These are phyloP conservation scores for human (Homo sapiens) DNA, from an alignment of 2,113 vertebrate species.

Conservation along the genomic window DNA sequence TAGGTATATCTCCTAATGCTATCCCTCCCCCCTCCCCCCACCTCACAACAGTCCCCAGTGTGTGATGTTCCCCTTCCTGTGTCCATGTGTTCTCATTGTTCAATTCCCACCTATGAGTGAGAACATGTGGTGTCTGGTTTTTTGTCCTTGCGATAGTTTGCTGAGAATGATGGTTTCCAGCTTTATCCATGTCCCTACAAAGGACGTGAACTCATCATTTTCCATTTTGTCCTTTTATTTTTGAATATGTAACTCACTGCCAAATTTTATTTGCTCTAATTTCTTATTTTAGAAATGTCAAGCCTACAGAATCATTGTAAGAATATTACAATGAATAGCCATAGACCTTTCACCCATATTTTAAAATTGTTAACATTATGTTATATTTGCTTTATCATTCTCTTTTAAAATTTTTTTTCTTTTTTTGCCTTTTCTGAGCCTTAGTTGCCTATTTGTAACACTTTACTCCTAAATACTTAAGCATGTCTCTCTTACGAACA, in stretches of 20 bases:
- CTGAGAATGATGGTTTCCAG: too few species aligned
- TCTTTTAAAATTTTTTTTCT: not conserved
- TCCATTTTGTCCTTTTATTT: not conserved
- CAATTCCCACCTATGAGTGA: too few species aligned
- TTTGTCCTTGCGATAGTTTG: too few species aligned
- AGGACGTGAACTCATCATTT: too few species aligned
- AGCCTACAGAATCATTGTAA: not conserved
- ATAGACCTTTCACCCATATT: not conserved
- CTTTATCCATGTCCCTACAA: too few species aligned
- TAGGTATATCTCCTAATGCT: too few species aligned
- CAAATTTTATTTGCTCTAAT: slow-evolving; percentile 26
- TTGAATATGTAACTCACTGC: not conserved
- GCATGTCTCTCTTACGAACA: not conserved
- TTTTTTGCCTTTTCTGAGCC: not conserved
- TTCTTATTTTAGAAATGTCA: slow-evolving; percentile 33
- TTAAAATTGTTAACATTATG: not conserved
- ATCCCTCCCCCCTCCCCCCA: too few species aligned
- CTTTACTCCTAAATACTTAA: not conserved
- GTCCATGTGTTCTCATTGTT: too few species aligned
- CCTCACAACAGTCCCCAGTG: too few species aligned
- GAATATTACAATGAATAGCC: not conserved
- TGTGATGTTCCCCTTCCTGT: too few species aligned
- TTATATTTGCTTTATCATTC: not conserved
- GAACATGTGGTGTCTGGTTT: too few species aligned
- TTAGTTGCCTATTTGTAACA: not conserved